phyloP scores from a whole-genome alignment of 2,113 vertebrate genomes.

The Otis tarda region DNA sequence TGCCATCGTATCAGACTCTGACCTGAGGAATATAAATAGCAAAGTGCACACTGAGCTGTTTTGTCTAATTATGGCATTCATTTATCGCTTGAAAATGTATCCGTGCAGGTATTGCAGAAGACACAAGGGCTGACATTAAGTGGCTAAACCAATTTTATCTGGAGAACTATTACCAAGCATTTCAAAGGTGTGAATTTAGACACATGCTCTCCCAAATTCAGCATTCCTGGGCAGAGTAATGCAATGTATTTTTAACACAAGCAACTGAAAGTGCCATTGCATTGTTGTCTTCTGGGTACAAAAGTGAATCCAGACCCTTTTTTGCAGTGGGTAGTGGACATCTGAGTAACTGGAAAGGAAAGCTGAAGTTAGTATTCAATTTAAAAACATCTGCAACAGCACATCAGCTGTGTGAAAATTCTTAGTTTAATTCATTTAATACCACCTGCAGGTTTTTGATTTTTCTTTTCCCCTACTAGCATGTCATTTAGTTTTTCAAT shows the following conservation, averaged over 20 bases:
- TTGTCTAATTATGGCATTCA: neutral
- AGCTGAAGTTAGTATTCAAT: neutral
- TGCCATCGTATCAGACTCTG: neutral
- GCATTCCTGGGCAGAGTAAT: neutral
- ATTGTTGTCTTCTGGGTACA: neutral
- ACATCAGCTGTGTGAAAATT: neutral
- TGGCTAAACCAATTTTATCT: neutral
- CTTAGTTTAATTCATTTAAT: neutral
- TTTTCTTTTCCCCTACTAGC: neutral
- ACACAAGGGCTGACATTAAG: neutral
- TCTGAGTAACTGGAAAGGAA: neutral
- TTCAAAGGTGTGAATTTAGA: neutral
- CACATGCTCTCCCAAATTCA: neutral
- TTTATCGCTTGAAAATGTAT: neutral
- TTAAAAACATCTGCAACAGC: neutral
- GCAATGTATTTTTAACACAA: neutral
- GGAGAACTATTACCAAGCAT: neutral
- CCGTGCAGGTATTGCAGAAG: neutral
- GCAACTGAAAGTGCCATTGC: neutral
- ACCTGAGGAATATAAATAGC: conserved; percentile 12
- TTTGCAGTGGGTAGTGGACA: neutral
- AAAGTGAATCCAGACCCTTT: neutral
- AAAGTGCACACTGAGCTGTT: neutral
- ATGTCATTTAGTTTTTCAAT: neutral
- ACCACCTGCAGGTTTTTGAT: neutral